phyloP scores from a whole-genome alignment of 2,113 vertebrate species.

The Serinus canaria region DNA sequence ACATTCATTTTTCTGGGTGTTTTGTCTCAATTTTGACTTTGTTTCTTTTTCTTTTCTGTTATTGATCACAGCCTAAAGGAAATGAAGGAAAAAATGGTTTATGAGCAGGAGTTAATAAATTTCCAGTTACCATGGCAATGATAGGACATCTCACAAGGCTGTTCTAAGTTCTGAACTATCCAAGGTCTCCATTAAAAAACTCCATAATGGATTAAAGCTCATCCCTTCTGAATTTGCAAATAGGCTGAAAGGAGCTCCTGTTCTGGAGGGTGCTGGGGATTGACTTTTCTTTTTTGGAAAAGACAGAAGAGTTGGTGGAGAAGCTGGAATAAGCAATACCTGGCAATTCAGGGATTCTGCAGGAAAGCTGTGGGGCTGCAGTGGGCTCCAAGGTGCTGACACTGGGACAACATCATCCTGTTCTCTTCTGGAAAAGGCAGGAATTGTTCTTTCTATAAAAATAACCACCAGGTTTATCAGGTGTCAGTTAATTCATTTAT shows the following conservation, averaged over 20 bases:
- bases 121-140: constrained; percentile 14
- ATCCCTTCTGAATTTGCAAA: not conserved
- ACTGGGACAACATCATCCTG: not conserved
- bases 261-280: not conserved
- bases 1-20: not conserved
- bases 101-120: not conserved
- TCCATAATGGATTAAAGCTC: not conserved
- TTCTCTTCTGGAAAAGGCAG: not conserved
- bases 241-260: not conserved
- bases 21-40: not conserved
- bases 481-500: not conserved
- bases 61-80: not conserved
- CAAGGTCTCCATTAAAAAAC: not conserved
- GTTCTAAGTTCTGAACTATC: not conserved
- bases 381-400: not conserved
- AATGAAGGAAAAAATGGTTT: not conserved
- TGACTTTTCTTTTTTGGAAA: not conserved
- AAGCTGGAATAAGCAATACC: not conserved
- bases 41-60: not conserved
- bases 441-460: not conserved
- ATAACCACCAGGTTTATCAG: not conserved
- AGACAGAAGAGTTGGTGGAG: not conserved
- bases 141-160: not conserved
- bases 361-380: not conserved
- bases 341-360: not conserved